Evolutionary conservation across 2,113 vertebrate species (phyloP).

Genomic region (Prunella himalayana): DNA sequence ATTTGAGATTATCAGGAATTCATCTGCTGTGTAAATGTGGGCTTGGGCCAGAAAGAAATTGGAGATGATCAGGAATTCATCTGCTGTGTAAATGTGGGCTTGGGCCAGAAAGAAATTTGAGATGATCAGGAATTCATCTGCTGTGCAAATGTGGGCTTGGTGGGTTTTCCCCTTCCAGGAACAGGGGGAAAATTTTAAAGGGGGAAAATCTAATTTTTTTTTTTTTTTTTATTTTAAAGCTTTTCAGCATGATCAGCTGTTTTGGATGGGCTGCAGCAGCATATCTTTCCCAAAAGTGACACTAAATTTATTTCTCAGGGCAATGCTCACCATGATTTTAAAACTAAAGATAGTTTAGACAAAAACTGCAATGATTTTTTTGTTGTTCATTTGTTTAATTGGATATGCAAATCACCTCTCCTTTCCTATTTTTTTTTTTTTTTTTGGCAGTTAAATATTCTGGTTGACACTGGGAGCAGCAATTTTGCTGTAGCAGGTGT

Average conservation of each 20-base stretch:
- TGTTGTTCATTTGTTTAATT: background rate
- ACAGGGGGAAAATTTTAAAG: too few species aligned
- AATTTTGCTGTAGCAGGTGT: conserved; percentile 95
- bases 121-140: background rate
- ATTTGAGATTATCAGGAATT: background rate
- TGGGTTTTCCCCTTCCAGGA: background rate
- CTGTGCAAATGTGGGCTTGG: background rate
- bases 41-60: background rate
- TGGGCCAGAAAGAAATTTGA: background rate
- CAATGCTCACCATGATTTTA: background rate
- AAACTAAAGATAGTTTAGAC: background rate
- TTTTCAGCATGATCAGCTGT: background rate
- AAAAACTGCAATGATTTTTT: background rate
- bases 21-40: background rate
- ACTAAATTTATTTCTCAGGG: background rate
- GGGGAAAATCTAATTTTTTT: too few species aligned
- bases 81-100: background rate
- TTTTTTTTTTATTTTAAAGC: background rate
- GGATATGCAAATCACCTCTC: background rate
- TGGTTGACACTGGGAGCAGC: conserved; percentile 97
- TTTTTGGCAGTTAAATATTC: conserved; percentile 90
- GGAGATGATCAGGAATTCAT: background rate
- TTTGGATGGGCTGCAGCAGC: background rate
- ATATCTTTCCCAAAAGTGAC: background rate
- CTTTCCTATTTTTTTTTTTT: conserved; percentile 35